phyloP scores from a whole-genome alignment of 1,140 invertebrate genomes.

The Sitodiplosis mosellana region DNA sequence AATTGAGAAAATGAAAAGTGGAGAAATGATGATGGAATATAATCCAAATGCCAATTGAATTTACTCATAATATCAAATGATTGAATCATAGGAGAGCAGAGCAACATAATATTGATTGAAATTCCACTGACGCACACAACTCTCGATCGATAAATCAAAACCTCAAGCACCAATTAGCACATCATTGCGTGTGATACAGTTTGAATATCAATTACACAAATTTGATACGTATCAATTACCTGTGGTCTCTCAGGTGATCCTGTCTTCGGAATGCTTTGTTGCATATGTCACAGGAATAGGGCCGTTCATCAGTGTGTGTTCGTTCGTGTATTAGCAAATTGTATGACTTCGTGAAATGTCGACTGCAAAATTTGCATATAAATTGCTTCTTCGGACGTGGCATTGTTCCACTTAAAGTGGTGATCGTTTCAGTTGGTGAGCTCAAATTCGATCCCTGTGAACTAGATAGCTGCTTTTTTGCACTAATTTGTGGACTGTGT shows the following conservation, averaged over 20 bases:
- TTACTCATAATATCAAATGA: too few species aligned
- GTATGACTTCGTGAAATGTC: constrained; percentile 96
- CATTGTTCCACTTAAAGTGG: constrained; percentile 36
- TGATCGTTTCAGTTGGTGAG: background rate
- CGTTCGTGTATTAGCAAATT: constrained; percentile 94
- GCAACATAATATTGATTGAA: too few species aligned
- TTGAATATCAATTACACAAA: constrained; percentile 22
- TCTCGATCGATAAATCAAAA: too few species aligned
- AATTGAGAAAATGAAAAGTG: too few species aligned
- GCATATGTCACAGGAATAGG: constrained; percentile 96
- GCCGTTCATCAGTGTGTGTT: constrained; percentile 95
- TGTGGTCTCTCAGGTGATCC: constrained; percentile 88
- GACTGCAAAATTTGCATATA: constrained; percentile 93
- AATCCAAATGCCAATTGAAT: too few species aligned
- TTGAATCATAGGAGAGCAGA: too few species aligned
- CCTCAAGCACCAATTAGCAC: too few species aligned
- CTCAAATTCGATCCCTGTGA: constrained; percentile 4
- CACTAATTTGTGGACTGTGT: background rate
- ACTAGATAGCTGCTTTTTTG: constrained; percentile 16
- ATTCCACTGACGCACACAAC: too few species aligned
- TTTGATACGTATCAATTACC: too few species aligned
- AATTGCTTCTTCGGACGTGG: constrained; percentile 82
- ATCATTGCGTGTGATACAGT: constrained; percentile 28
- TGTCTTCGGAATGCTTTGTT: constrained; percentile 91
- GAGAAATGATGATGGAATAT: too few species aligned